Evolutionary conservation across 2,888 invertebrate species (phyloP), one percentile per base, ranked within the genome.

Genomic region (Sussaba pulchella): DNA sequence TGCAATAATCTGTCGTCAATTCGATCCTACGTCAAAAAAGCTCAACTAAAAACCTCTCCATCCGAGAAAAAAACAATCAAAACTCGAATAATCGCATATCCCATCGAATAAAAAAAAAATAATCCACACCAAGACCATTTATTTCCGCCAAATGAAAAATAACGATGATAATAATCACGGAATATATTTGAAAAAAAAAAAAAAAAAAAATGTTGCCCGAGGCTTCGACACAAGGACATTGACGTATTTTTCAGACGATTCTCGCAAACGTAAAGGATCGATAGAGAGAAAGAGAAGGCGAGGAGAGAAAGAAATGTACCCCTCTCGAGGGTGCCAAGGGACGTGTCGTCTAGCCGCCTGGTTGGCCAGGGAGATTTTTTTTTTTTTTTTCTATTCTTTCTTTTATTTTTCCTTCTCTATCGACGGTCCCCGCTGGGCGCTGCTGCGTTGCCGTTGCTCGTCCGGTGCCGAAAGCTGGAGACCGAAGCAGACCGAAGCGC

Each of bases 381-480:
- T n/a, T n/a, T 1, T 43, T 1, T 43, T n/a, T 43, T n/a, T 43
- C 1, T 43, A n/a, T 43, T 43, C n/a, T 43, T n/a, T 43, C 43
- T 17, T 57, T 36, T 14, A 9, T 57, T n/a, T 64, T 54, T 54
- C n/a, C 39, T 52, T 24, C 8, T 59, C 50, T 50, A 61, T 31
- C 41, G 41, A 14, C 17, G 17, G 36, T 54, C 45, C 70, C 67
- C 80, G 64, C 52, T 19, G 31, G 31, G 31, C 31, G 70, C 67
- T 70, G 78, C 76, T 70, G 78, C 76, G 78, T 63, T 54, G 57
- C 78, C 54, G 74, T 41, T 63, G 69, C 45, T 63, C 59, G 57
- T 45, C 50, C 50, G 50, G 63, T 41, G 70, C 57, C 50, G 72
- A 78, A 50, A 94, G 94, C 4, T 93, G 93, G 10, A 17, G 39